Evolutionary conservation across 2,113 vertebrate species (phyloP), one percentile per base, ranked within the genome.

Genomic region (Labeo rohita): DNA sequence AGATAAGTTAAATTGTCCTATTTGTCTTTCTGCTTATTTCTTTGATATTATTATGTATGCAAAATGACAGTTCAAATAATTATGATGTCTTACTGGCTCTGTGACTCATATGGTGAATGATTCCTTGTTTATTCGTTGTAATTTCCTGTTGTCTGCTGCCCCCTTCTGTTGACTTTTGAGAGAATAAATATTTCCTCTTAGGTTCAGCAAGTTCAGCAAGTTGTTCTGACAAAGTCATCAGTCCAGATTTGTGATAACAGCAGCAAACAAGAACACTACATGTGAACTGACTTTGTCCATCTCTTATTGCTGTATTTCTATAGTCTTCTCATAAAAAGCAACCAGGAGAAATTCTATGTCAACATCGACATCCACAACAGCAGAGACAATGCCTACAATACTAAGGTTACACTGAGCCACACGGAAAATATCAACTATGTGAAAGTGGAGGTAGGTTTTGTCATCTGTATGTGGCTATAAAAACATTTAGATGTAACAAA

Each of bases 301-400:
- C 7, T 45, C 23, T n/a, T 87, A 50, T 85, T 70, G 70, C 49
- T 79, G 49, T 78, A 83, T 80, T 83, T 85, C 16, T 8, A 47
- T 91, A 95, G 95, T 10, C 93, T 96, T 75, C 52, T 96, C 65
- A 95, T 99, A 63, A 96, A 92, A 88, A 88, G 93, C 15, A 95
- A 92, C 50, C 96, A 93, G 52, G 96, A 97, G 86, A 98, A 96
- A 85, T 93, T 99, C 84, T 92, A 94, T 0, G 90, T 99, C 59
- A 93, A 90, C 75, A 90, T 99, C 72, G 94, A 85, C 0, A 83
- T 98, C 45, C 94, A 59, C 82, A 99, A 99, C 91, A 96, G 94
- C 75, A 94, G 94, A 90, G 98, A 99, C 90, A 98, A 96, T 34
- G 98, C 98, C 0, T 99, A 99, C 91, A 99, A 99, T 89, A 96